Conservation (phyloP, 2,797 vertebrate genomes). For the Sandelia bainsii region DNA sequence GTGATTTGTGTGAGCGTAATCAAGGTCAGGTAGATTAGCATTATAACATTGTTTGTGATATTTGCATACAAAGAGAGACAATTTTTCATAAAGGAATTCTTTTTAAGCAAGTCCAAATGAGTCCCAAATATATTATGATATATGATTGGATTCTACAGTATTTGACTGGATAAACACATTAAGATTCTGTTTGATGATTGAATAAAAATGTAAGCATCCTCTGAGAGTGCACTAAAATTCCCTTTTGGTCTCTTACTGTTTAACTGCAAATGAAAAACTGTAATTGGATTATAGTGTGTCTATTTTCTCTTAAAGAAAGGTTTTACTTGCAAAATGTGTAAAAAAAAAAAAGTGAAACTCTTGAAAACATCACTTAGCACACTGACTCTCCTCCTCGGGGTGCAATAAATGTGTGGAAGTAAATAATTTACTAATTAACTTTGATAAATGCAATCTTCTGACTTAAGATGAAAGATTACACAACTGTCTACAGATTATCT, state of each 20-base stretch:
- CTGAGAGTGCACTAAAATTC: not conserved
- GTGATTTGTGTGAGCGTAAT: conserved; percentile 25
- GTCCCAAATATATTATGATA: not conserved
- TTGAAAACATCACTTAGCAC: conserved; percentile 3
- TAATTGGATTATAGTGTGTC: not conserved
- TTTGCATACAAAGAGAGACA: conserved; percentile 23
- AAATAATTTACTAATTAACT: conserved; percentile 2
- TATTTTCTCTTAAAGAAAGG: not conserved
- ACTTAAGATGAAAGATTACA: not conserved
- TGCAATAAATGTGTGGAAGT: not conserved
- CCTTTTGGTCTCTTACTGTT: not conserved
- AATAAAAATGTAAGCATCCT: conserved; percentile 3
- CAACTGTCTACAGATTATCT: conserved; percentile 1
- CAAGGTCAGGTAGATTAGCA: conserved; percentile 18
- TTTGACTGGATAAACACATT: conserved; percentile 15
- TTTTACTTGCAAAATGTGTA: not conserved
- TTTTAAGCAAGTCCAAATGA: conserved; percentile 5
- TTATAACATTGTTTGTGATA: not conserved
- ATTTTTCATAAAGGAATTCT: not conserved
- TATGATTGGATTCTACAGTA: not conserved
- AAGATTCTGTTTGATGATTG: conserved; percentile 7
- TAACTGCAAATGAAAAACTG: conserved; percentile 1
- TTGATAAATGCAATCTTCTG: not conserved
- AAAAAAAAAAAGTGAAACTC: no score
- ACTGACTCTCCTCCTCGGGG: not conserved